Evolutionary conservation across 2,113 vertebrate species (phyloP), one percentile per base, ranked within the genome.

Genomic region (Felis chaus): DNA sequence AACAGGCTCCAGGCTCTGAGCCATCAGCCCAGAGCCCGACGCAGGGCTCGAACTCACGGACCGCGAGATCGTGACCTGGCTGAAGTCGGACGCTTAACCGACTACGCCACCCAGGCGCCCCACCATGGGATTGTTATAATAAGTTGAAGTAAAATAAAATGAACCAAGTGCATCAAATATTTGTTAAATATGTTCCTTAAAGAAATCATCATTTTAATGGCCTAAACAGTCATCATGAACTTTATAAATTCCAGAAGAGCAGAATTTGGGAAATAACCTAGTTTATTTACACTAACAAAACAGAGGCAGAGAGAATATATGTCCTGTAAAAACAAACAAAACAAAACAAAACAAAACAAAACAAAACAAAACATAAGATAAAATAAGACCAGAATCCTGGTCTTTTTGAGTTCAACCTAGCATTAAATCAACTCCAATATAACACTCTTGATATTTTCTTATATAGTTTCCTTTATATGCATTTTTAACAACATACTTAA

Each of bases 401-500:
- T 78, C 39, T 81, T 73, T 92, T 65, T 65, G 7, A 90, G 27
- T 74, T 84, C 55, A 80, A 84, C 41, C 92, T 89, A 73, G 31
- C 50, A 93, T 71, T 95, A 82, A 89, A 71, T 86, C 71, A 89
- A 68, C 21, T 84, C n/a, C 29, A 76, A 16, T 23, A 66, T 91
- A 93, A 96, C 45, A 23, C 23, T 31, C 69, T 94, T 11, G 39
- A 10, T n/a, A 82, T 83, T 96, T 96, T 83, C 14, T 63, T 48
- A 33, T 14, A 68, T 6, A 71, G 6, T 31, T 93, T 93, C 80
- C 23, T 84, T 92, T 63, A 50, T 55, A 48, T 79, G 36, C 53
- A 90, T 74, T 92, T 96, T 97, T 76, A 97, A 74, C 18, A 81
- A 50, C 21, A 45, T 65, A 91, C 12, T 73, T 93, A 88, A 71